Conservation (phyloP, 2,888 invertebrate species). For the Siphlonurus alternatus region DNA sequence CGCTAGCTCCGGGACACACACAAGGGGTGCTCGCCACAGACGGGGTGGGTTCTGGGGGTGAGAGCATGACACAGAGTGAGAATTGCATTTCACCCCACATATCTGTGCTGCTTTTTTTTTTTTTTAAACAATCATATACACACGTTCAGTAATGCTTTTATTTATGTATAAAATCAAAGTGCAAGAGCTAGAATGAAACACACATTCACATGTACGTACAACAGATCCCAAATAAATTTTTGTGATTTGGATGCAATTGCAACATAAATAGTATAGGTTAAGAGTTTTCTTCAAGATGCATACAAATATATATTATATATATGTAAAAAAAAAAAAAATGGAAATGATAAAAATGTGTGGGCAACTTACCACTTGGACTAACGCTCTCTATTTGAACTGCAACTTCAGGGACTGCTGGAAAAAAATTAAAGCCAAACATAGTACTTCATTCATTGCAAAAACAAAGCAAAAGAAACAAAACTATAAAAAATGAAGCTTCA, state of each 20-base stretch:
- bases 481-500: background rate
- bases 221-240: too few species aligned
- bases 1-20: background rate
- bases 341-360: background rate
- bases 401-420: constrained; percentile 9
- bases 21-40: background rate
- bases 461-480: constrained; percentile 7
- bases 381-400: constrained; percentile 10
- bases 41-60: background rate
- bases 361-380: constrained; percentile 11
- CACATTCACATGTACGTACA: too few species aligned
- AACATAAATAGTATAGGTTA: background rate
- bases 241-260: too few species aligned
- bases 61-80: background rate
- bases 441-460: background rate
- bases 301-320: background rate
- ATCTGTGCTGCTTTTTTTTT: background rate
- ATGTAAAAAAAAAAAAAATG: background rate
- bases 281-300: background rate
- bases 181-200: too few species aligned
- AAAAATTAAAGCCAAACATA: constrained; percentile 3
- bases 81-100: background rate
- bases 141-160: too few species aligned
- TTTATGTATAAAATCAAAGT: too few species aligned
- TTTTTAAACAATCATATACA: too few species aligned